These are phyloP conservation scores for Phallusia fumigata DNA, from an alignment of 23 tunicate species.

Conservation along the genomic window DNA sequence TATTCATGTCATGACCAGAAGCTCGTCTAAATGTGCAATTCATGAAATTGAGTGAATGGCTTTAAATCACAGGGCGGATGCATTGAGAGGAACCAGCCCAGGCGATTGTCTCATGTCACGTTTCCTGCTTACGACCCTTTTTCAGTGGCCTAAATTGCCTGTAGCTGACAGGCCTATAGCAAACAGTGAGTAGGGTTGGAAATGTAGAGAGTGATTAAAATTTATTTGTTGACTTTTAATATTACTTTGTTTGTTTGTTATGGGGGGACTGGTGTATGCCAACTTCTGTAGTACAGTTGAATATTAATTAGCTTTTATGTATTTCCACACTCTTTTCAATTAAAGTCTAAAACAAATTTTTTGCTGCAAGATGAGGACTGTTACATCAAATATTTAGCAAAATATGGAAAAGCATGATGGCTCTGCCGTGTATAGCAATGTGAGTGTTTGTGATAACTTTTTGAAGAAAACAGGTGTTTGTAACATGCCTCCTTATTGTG, in stretches of 20 bases:
- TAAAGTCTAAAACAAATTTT: no score
- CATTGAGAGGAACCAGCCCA: not conserved
- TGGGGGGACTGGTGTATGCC: no score
- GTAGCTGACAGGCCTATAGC: not conserved
- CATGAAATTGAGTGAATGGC: not conserved
- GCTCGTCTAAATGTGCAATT: slow-evolving; percentile 3
- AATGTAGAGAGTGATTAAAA: not conserved
- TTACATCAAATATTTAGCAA: not conserved
- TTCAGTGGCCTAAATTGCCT: not conserved
- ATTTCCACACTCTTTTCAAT: no score
- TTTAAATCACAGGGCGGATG: not conserved
- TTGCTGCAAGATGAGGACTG: no score
- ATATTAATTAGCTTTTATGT: no score
- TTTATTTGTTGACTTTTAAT: not conserved
- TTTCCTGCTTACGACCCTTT: slow-evolving; percentile 31
- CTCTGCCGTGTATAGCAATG: not conserved
- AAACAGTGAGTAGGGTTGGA: not conserved
- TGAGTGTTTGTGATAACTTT: not conserved
- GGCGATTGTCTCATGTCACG: slow-evolving; percentile 28
- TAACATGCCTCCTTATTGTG: not conserved
- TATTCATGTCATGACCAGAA: not conserved
- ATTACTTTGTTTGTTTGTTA: no score
- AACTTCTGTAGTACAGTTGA: no score
- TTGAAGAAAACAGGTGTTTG: not conserved
- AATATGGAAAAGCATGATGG: slow-evolving; percentile 7